Evolutionary conservation across 2,797 vertebrate species (phyloP), one percentile per base, ranked within the genome.

Genomic region (Bryconaethiops microstoma): DNA sequence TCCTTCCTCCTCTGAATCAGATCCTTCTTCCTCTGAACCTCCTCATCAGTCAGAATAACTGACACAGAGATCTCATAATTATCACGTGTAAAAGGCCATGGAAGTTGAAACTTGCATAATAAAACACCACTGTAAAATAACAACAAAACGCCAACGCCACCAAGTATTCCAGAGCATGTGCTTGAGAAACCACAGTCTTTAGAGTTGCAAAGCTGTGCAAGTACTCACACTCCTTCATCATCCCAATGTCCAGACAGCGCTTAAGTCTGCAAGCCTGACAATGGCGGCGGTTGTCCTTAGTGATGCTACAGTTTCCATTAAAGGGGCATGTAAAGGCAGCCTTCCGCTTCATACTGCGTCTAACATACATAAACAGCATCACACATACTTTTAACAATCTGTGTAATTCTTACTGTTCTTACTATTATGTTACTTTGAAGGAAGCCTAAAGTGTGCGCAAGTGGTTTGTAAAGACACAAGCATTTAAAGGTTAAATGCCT

Each of bases 21-120:
- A 87, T 99, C 96, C 10, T 98, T 93, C 89, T 99, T 99, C 87
- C 97, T 94, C 93, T 98, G 97, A 70, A 99, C 97, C 89, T 99
- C 98, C 91, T 98, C 98, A 0, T 99, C 97, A 0, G 97, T 99
- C 89, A 99, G 91, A 88, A 99, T 99, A 92, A 99, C 98, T 99
- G 91, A 16, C 57, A 42, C 39, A 59, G 39, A 52, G 13, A 70
- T 25, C 57, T 35, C 35, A 42, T 23, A 17, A 23, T 60, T 45
- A 55, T 67, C 19, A 25, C 42, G 54, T 45, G 48, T 9, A 80
- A 25, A 74, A 13, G 35, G 60, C 9, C 25, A 54, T 21, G 45
- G n/a, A 40, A 59, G 42, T 39, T 68, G 62, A 81, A 64, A 52
- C 69, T 70, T 71, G 84, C 86, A 63, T 7, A 75, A 60, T n/a